Percentiles rank a stretch among this genome's conserved stretches.
These are phyloP conservation scores for Liolophura sinensis DNA, from an alignment of 1,140 invertebrate genomes.

Conservation along the genomic window DNA sequence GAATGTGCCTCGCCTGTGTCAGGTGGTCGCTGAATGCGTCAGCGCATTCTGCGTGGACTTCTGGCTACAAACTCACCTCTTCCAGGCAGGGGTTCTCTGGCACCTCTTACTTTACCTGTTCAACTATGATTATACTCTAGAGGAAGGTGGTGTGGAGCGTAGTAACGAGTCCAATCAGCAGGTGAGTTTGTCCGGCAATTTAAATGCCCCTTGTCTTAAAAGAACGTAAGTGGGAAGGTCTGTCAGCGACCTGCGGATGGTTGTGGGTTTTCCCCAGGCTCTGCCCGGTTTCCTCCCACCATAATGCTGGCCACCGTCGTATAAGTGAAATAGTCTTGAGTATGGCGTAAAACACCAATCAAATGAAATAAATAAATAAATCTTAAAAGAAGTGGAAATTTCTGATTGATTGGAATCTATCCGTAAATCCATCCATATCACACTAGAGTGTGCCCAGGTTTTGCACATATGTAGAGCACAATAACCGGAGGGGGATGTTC, in stretches of 20 bases:
- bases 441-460: no score
- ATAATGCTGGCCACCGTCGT: no score
- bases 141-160: slow-evolving; percentile 91
- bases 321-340: no score
- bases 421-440: no score
- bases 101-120: slow-evolving; percentile 90
- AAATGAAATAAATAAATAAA: no score
- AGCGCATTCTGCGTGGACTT: slow-evolving; percentile 80
- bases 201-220: background rate
- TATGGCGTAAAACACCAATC: no score
- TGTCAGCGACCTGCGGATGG: no score
- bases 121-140: slow-evolving; percentile 95
- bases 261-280: no score
- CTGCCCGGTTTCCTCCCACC: no score
- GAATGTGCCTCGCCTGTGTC: slow-evolving; percentile 79
- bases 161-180: slow-evolving; percentile 82
- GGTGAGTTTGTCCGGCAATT: slow-evolving; percentile 53
- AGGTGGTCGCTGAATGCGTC: slow-evolving; percentile 82
- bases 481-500: no score
- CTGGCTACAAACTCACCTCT: slow-evolving; percentile 84
- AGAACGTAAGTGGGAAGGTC: no score
- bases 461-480: no score
- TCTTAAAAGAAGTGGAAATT: slow-evolving; percentile 1
- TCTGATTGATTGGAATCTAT: slow-evolving; percentile 1
- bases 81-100: slow-evolving; percentile 92